Evolutionary conservation across 2,888 invertebrate species (phyloP), one percentile per base, ranked within the genome.

Genomic region (Cyaniris semiargus): DNA sequence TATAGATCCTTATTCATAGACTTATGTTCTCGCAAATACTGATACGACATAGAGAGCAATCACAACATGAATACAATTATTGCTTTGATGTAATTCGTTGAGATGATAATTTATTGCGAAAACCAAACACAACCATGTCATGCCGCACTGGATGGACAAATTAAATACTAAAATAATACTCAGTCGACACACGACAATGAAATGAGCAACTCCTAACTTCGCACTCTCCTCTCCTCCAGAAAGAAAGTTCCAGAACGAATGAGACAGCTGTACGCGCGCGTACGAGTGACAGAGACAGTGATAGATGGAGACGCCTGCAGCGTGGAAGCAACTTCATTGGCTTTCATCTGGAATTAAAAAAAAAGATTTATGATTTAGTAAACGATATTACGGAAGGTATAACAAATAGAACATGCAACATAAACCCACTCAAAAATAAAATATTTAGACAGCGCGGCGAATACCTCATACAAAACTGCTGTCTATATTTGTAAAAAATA

Each of bases 31-130:
- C 60, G 60, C 60, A 27, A 66, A 23, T 66, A 58, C 56, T n/a
- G n/a, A 77, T 79, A 80, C 53, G 79, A 79, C 44, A 78, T 71
- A 81, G 81, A 81, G 81, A 82, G 79, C 80, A 80, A 76, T 80
- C 78, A 78, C 81, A 79, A 78, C 71, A 79, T 72, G 77, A 76
- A 79, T 70, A 79, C 78, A 80, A 82, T 83, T 84, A 93, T 93
- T 93, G 92, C 92, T 93, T 90, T 84, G 15, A 80, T 83, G 83
- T 88, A 90, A 90, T 91, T 91, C 90, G 89, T 90, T 89, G 87
- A 89, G 84, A 86, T 82, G 80, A 81, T 79, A 58, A 15, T 77
- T 84, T 90, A 88, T 89, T 88, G 86, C 87, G 77, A 79, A 83
- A 84, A 83, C 81, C 80, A 80, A 81, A 77, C 72, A 78, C 76